A percentile compares a stretch with the other conserved stretches of the same genome.
Evolutionary conservation across 1,140 invertebrate species (phyloP).

Genomic region (Ladona fulva): DNA sequence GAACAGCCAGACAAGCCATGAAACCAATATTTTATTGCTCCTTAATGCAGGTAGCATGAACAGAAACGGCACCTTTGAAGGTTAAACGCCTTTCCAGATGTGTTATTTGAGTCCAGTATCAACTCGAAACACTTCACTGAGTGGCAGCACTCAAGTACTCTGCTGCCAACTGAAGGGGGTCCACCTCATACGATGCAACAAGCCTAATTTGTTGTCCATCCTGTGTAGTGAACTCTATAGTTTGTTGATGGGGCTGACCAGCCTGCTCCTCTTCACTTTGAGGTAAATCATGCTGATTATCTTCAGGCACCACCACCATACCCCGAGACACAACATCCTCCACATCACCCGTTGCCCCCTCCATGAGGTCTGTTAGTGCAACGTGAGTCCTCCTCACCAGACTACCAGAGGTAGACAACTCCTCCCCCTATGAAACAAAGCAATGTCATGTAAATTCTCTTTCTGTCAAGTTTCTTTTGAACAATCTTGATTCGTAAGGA

Average conservation of each 20-base stretch:
- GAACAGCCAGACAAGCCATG: too few species aligned
- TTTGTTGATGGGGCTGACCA: slow-evolving; percentile 27
- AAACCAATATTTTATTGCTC: too few species aligned
- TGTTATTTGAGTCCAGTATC: not conserved
- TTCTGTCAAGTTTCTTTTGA: too few species aligned
- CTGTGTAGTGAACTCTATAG: slow-evolving; percentile 39
- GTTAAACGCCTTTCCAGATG: too few species aligned
- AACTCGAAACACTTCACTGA: not conserved
- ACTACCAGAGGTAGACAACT: not conserved
- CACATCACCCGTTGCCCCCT: not conserved
- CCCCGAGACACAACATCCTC: slow-evolving; percentile 8
- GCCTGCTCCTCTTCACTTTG: not conserved
- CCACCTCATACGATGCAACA: slow-evolving; percentile 38
- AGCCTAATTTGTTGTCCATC: slow-evolving; percentile 42
- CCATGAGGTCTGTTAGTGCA: not conserved
- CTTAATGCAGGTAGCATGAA: too few species aligned
- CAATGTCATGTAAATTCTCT: too few species aligned
- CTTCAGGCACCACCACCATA: slow-evolving; percentile 15
- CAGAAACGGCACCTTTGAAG: too few species aligned
- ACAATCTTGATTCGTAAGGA: too few species aligned
- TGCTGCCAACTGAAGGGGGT: slow-evolving; percentile 36
- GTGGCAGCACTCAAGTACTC: slow-evolving; percentile 38
- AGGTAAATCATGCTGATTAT: not conserved
- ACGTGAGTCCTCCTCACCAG: not conserved
- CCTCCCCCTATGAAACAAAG: not conserved